Evolutionary conservation across 2,888 invertebrate genomes (phyloP), one percentile per base, ranked within the genome.

Genomic region (Coelopa pilipes): DNA sequence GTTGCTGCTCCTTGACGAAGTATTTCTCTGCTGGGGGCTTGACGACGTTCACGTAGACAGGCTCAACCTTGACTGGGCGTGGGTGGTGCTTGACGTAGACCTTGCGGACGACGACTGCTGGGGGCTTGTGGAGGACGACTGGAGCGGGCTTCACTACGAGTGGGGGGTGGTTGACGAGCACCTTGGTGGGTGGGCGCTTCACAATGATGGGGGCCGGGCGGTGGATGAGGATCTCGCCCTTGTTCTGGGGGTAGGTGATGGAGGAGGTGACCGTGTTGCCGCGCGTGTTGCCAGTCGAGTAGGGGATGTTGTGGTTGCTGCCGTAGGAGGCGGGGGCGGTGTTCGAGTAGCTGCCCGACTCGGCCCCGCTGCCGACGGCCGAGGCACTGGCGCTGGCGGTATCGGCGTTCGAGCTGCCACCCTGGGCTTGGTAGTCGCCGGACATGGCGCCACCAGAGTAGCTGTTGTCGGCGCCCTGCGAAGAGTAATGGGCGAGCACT

Each of bases 11-110:
- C 72, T 87, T 86, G 59, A 87, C 86, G 65, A 83, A 86, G 75
- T 86, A 86, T 73, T 86, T 86, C 79, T 86, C 85, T 84, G 86
- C 84, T 82, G 86, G 85, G 3, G 87, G 87, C 77, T 86, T 86
- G 13, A 86, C 84, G 76, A 87, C 84, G 70, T 87, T 86, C 59
- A 87, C 86, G 74, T 85, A 85, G 49, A 87, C 86, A 34, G 87
- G 87, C 76, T 87, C 86, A 45, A 87, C 85, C 81, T 84, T 85
- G 60, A 87, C 84, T 78, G 84, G 83, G 60, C 84, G 85, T 76
- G 86, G 87, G 62, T 86, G 84, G 76, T 85, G 82, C 80, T 86
- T 86, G 19, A 86, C 81, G 75, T 81, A 82, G 55, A 87, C 84
- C 80, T 84, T 87, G 78, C 86, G 86, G 59, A 86, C 77, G 1